Evolutionary conservation across 2,797 vertebrate species (phyloP), one percentile per base, ranked within the genome.

Genomic region (Perodicticus potto): DNA sequence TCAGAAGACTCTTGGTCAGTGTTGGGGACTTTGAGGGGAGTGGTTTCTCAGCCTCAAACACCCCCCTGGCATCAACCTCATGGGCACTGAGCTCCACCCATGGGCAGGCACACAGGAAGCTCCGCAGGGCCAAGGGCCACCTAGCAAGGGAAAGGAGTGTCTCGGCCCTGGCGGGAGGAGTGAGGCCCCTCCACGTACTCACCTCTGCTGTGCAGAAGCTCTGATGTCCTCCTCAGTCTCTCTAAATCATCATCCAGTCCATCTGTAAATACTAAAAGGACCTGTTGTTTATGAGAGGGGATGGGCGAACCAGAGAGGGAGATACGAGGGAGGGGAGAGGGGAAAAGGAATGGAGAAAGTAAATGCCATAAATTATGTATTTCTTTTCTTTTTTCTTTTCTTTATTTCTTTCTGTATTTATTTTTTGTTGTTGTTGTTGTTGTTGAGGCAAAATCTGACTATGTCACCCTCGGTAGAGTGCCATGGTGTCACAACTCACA

Each of bases 221-320:
- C 97, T 0, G 99, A 98, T 10, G 98, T 98, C 7, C 27, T 57
- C 97, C 98, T 98, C 95, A 99, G 98, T 2, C 63, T 94, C 94
- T 98, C 97, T 89, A 99, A 94, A 0, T 98, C 97, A 40, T 98
- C 99, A 93, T 99, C 99, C 37, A 99, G 97, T 49, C 99, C 99
- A 34, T 99, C 99, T 1, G 99, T 99, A 98, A 99, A 99, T 87
- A 99, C 98, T 93, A 99, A 92, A 76, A 99, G 97, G 96, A 99
- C 97, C 99, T 99, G 97, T 55, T 40, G 23, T 89, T 89, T 37
- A 95, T 14, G 34, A 17, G 11, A 40, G 53, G 55, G 9, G n/a
- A 9, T 59, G 55, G 14, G 20, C 3, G 13, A 37, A n/a, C 22
- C 53, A 80, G 53, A 59, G 13, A 69, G 23, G 9, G 29, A 55